These are phyloP conservation scores for Cephus rjabovi DNA, from an alignment of 2,888 invertebrate genomes.

Conservation along the genomic window DNA sequence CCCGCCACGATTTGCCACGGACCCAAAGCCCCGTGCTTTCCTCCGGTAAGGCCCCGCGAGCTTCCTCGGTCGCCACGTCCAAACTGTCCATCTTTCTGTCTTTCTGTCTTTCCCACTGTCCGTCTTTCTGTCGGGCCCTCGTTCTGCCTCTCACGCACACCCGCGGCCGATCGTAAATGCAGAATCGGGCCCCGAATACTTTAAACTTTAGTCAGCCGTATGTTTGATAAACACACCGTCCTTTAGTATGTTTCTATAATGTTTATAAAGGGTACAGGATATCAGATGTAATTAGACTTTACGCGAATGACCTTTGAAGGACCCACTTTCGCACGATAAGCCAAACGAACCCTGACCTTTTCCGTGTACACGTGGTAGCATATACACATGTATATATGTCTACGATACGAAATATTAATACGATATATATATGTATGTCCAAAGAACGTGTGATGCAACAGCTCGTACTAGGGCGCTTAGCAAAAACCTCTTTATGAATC, in stretches of 20 bases:
- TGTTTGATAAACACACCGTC: not conserved
- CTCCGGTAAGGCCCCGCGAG: slow-evolving; percentile 7
- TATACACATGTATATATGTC: not conserved
- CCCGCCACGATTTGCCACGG: slow-evolving; percentile 55
- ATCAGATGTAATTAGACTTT: not conserved
- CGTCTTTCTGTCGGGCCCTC: slow-evolving; percentile 12
- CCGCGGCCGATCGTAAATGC: slow-evolving; percentile 4
- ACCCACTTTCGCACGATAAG: not conserved
- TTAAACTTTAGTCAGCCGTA: not conserved
- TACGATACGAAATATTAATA: not conserved
- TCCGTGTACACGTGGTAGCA: not conserved
- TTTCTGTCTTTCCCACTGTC: slow-evolving; percentile 11
- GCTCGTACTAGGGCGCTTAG: slow-evolving; percentile 31
- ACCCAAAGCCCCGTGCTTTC: slow-evolving; percentile 34
- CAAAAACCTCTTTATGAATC: slow-evolving; percentile 48
- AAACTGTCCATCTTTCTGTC: slow-evolving; percentile 10
- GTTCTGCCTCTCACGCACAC: slow-evolving; percentile 13
- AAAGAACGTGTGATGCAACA: slow-evolving; percentile 5
- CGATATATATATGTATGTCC: not conserved
- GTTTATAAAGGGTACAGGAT: not conserved
- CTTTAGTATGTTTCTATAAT: not conserved
- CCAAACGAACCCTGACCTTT: not conserved
- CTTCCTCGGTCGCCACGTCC: slow-evolving; percentile 7
- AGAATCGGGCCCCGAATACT: not conserved
- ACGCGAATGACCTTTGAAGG: not conserved